Evolutionary conservation across 2,113 vertebrate species (phyloP), one percentile per base, ranked within the genome.

Genomic region (Peromyscus maniculatus): DNA sequence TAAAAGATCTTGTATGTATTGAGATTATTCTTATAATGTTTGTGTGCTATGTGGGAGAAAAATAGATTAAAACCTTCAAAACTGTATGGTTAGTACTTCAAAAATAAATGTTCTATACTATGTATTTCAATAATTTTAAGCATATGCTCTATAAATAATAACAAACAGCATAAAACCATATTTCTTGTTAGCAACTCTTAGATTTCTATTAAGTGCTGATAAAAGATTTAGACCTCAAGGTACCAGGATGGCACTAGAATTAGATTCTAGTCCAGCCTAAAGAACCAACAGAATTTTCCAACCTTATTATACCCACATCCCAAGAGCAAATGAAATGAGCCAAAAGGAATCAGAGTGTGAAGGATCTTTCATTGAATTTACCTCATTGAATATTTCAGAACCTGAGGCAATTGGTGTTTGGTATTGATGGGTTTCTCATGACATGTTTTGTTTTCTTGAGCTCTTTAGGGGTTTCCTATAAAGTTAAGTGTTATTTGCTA

Each of bases 381-480:
- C 9, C 7, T 92, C 78, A 64, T 12, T 75, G 12, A 75, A 24
- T 66, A 94, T 64, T 87, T 91, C 33, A 93, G 43, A 82, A 75
- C 39, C n/a, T 89, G n/a, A 91, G 31, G 57, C 33, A 86, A 86
- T 52, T 93, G 72, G 28, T 86, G 28, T 79, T 97, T 92, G 12
- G 3, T 89, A 67, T 67, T 66, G 4, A 64, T 62, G 2, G 11
- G 19, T 66, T 94, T 67, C 39, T 82, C 28, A 31, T 39, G 66
- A 57, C 12, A 69, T 3, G 66, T 26, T 43, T 79, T 92, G 69
- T n/a, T 71, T 5, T 5, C 9, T 64, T 43, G 6, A 83, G 39
- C 8, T 87, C 55, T 89, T 91, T 78, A 87, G 7, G 3, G 22
- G 16, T 28, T 88, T 82, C 21, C 52, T 49, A 89, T 10, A 77